Evolutionary conservation across 2,797 vertebrate species (phyloP), one percentile per base, ranked within the genome.

Genomic region (Danionella dracula): DNA sequence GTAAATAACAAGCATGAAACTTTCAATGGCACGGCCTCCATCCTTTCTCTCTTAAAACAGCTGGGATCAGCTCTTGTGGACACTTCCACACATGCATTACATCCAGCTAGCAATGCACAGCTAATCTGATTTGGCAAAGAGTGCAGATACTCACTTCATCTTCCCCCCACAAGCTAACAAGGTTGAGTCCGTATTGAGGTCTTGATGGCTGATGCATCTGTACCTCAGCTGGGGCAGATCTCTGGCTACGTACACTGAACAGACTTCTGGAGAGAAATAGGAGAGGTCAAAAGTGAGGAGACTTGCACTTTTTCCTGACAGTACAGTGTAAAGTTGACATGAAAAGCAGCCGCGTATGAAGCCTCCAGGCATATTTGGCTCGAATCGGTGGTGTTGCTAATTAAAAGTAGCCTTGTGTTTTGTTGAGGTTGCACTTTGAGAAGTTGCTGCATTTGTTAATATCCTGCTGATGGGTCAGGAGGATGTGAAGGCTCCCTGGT

Each of bases 351-450:
- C 34, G 19, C 57, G 66, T 50, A 49, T 63, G 34, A 54, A 42
- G 53, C 58, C 71, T 34, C 21, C 2, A 16, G 66, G 51, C 59
- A 61, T 45, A 63, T 72, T 40, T 46, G 46, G n/a, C n/a, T 35
- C 8, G 4, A 27, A 60, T 64, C 12, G n/a, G 45, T 45, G 37
- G 63, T 63, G 58, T 54, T 37, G 54, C 68, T 64, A 44, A 70
- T 69, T 72, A 69, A 71, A 74, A 74, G 45, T 57, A 50, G 19
- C 19, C 16, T 13, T n/a, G 1, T 32, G 13, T 67, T 78, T 67
- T 73, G 72, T 69, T 40, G 23, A 27, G 38, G 31, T 8, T 48
- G 66, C 72, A 68, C 41, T 78, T 74, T 71, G 40, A 59, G 10
- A 72, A 73, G 53, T 65, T 64, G 48, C 66, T 40, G 23, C 23